Evolutionary conservation across 2,888 invertebrate species (phyloP).

Genomic region (Neoaliturus tenellus): DNA sequence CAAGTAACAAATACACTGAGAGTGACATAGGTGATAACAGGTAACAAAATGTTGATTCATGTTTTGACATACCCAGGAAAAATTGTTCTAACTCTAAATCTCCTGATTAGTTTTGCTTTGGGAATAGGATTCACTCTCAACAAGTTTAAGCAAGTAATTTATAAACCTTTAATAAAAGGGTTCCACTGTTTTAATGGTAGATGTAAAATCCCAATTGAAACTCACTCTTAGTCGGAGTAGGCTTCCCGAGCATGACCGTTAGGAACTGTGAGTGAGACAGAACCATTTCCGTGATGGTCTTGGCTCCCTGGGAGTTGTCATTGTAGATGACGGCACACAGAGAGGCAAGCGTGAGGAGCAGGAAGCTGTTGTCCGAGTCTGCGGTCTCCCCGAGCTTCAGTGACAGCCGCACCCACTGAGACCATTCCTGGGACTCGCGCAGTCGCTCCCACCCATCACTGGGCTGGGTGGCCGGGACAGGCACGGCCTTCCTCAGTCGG

Average conservation of each 20-base stretch:
- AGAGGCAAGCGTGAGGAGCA: constrained; percentile 12
- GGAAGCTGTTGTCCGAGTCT: constrained; percentile 27
- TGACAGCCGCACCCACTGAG: constrained; percentile 18
- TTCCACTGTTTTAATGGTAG: too few species aligned
- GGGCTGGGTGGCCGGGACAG: background rate
- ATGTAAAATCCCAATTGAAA: too few species aligned
- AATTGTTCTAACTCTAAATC: too few species aligned
- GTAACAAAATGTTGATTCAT: too few species aligned
- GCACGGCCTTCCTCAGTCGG: background rate
- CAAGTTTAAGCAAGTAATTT: too few species aligned
- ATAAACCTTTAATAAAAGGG: too few species aligned
- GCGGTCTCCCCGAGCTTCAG: constrained; percentile 49
- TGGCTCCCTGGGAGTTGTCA: background rate
- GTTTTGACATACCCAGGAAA: too few species aligned
- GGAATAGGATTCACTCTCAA: too few species aligned
- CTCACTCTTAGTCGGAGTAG: constrained; percentile 69
- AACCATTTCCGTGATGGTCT: constrained; percentile 82
- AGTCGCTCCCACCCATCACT: background rate
- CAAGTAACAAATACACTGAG: too few species aligned
- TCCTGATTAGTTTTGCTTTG: too few species aligned
- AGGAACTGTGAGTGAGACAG: constrained; percentile 86
- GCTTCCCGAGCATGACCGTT: constrained; percentile 78
- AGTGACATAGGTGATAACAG: too few species aligned
- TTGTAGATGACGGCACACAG: constrained; percentile 19
- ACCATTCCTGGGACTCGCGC: background rate